Evolutionary conservation across 2,888 invertebrate genomes (phyloP), one percentile per base, ranked within the genome.

Genomic region (Drosophila borborema): DNA sequence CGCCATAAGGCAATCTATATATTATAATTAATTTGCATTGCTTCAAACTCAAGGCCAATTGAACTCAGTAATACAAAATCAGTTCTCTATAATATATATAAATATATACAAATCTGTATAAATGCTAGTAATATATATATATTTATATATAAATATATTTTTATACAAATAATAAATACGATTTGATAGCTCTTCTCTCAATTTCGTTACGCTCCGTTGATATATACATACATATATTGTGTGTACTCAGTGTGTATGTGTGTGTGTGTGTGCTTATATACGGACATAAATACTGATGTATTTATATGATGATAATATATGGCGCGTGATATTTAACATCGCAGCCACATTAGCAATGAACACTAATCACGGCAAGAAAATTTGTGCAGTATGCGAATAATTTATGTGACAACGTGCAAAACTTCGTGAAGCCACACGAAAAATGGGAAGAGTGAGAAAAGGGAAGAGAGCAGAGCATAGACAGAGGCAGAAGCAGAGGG

Each of bases 341-440:
- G 45, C 65, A 70, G 77, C 81, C 81, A 83, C 81, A 81, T 81
- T 86, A 86, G 69, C 86, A 72, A 51, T 66, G 81, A 80, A 69
- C 84, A 81, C 81, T 83, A 81, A 81, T 81, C 81, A 86, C 84
- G 41, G 64, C 65, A 48, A 54, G 31, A 40, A 16, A 56, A 64
- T 72, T 80, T 83, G 49, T 68, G 79, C 78, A 67, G 58, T 76
- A 65, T 54, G 65, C 63, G 66, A 64, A 67, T 82, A 74, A 81
- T 86, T 86, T 86, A 86, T 81, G 84, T 81, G 77, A 83, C 77
- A 81, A 81, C 84, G 86, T 83, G 81, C 67, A 82, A 67, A 82
- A 73, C 61, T 59, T 54, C 34, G 14, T 36, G 55, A 64, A 43
- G 58, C 31, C 46, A 46, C 40, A 46, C 48, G 48, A 46, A 23